These are phyloP conservation scores for Cliona cf. orientalis DNA, from an alignment of 37 sponge, comb jelly and placozoan species.

Conservation along the genomic window DNA sequence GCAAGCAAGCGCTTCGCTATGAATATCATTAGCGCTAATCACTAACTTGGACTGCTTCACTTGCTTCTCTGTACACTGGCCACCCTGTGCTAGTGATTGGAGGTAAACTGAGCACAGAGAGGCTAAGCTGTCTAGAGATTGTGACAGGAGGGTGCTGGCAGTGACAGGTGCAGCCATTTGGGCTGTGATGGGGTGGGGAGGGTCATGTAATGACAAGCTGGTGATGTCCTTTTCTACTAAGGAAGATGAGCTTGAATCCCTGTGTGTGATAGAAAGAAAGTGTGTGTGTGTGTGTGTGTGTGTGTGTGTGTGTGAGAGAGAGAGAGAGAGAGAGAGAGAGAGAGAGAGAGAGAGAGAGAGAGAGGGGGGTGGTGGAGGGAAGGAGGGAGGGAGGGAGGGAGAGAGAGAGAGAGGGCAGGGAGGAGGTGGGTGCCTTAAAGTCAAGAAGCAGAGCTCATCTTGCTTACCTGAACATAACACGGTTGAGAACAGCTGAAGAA, in stretches of 20 bases:
- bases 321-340: background rate
- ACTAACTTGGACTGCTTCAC: no score
- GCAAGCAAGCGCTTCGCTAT: no score
- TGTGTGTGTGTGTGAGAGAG: background rate
- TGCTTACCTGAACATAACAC: conserved; percentile 19
- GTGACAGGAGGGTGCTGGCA: conserved; percentile 5
- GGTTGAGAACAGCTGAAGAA: conserved; percentile 31
- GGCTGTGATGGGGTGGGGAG: conserved; percentile 18
- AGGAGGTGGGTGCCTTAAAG: background rate
- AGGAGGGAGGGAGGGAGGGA: background rate
- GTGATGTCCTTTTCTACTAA: conserved; percentile 9
- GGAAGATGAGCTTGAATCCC: background rate
- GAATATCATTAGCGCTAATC: no score
- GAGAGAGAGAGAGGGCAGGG: background rate
- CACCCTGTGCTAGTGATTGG: background rate
- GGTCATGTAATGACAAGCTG: conserved; percentile 25
- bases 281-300: conserved; percentile 5
- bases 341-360: background rate
- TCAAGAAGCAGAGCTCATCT: background rate
- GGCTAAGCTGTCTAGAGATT: background rate
- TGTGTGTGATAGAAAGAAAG: background rate
- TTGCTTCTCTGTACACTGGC: no score
- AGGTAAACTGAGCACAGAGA: background rate
- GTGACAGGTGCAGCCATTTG: background rate
- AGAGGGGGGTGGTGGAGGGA: background rate